Conservation (phyloP, 2,113 vertebrate species). For the Crypturellus undulatus region DNA sequence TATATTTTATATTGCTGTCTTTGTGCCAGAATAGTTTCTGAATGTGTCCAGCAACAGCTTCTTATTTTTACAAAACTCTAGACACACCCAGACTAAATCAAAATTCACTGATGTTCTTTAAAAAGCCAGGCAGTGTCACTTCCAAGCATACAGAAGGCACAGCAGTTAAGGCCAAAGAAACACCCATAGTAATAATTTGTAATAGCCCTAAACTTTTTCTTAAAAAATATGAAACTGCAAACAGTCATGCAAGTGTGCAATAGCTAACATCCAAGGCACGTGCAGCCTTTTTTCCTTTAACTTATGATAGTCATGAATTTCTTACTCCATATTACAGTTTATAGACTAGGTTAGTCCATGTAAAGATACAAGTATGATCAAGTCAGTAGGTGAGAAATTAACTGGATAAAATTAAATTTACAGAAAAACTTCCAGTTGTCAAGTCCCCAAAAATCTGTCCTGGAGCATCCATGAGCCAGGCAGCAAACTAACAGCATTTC, state of each 20-base stretch:
- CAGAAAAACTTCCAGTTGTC: not conserved
- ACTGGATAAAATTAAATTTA: not conserved
- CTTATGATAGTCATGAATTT: not conserved
- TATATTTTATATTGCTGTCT: not conserved
- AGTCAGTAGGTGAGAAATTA: not conserved
- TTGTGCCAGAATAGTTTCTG: not conserved
- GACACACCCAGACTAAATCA: not conserved
- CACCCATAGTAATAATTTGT: not conserved
- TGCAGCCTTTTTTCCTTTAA: accelerated
- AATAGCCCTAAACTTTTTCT: not conserved
- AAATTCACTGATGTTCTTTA: not conserved
- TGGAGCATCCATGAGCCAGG: not conserved
- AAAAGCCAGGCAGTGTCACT: not conserved
- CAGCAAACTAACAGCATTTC: not conserved
- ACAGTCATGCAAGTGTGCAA: not conserved
- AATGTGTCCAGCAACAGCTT: not conserved
- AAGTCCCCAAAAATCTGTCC: not conserved
- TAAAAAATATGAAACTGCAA: not conserved
- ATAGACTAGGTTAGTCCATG: not conserved
- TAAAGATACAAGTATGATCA: not conserved
- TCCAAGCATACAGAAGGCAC: not conserved
- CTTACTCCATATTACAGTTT: not conserved
- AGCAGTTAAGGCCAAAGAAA: not conserved
- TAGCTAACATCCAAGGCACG: not conserved
- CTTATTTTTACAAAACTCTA: not conserved